These are phyloP conservation scores for Syrphus vitripennis DNA, from an alignment of 2,888 invertebrate genomes.

Conservation along the genomic window DNA sequence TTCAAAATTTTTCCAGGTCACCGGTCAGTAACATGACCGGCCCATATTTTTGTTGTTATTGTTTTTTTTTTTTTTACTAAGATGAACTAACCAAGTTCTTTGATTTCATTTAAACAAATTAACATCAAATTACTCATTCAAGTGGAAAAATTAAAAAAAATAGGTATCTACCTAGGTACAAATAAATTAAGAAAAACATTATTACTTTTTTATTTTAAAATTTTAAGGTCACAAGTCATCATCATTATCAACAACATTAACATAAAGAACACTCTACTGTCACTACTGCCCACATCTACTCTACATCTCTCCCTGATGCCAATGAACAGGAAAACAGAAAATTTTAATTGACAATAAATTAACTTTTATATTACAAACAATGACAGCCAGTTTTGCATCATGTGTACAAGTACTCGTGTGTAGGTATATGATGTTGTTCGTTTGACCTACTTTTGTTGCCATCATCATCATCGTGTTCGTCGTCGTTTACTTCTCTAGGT, in stretches of 20 bases:
- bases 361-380: conserved; percentile 48
- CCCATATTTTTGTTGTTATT: background rate
- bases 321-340: conserved; percentile 17
- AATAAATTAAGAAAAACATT: background rate
- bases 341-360: conserved; percentile 59
- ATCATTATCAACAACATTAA: background rate
- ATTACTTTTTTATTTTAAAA: no score
- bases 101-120: background rate
- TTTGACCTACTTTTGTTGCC: conserved; percentile 44
- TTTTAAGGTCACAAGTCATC: conserved; percentile 7
- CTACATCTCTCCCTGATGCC: background rate
- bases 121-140: background rate
- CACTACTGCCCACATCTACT: background rate
- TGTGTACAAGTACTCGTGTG: no score
- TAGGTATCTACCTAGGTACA: no score
- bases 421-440: conserved; percentile 24
- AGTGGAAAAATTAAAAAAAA: background rate
- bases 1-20: conserved; percentile 4
- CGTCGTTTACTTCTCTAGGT: background rate
- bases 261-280: conserved; percentile 1
- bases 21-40: background rate
- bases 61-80: background rate
- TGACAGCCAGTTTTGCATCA: conserved; percentile 48
- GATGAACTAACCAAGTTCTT: background rate
- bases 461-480: background rate